These are phyloP conservation scores for Rhopalosiphum nymphaeae DNA, from an alignment of 2,888 invertebrate species.

Conservation along the genomic window DNA sequence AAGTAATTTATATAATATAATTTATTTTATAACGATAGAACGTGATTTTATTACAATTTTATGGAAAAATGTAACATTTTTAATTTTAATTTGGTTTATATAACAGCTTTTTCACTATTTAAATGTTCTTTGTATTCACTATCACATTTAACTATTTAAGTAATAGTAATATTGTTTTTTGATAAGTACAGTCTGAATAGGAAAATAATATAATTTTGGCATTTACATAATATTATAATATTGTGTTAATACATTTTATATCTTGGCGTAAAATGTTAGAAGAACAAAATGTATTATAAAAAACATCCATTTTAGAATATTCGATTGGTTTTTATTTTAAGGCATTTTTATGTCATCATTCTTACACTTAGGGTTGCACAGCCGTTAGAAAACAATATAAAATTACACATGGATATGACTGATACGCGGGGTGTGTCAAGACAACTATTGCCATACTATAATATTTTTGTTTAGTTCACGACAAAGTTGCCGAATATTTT, in stretches of 20 bases:
- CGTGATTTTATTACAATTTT: neutral
- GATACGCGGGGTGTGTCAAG: neutral
- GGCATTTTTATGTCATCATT: neutral
- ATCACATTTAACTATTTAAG: neutral
- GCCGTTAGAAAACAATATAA: neutral
- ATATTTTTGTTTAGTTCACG: neutral
- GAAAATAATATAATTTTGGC: neutral
- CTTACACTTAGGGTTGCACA: neutral
- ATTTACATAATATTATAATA: neutral
- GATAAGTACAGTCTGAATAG: neutral
- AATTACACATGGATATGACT: neutral
- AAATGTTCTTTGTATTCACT: neutral
- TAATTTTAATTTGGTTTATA: neutral
- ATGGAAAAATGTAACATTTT: neutral
- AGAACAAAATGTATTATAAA: neutral
- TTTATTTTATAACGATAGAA: neutral
- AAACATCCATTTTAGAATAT: neutral
- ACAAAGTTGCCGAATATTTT: neutral
- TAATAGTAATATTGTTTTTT: neutral
- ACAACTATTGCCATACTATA: neutral
- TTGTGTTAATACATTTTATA: neutral
- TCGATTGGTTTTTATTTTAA: neutral
- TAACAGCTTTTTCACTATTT: neutral
- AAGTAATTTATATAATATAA: neutral
- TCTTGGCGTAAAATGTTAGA: neutral